phyloP scores from a whole-genome alignment of 1,140 invertebrate genomes.

The Trichonephila clavata region DNA sequence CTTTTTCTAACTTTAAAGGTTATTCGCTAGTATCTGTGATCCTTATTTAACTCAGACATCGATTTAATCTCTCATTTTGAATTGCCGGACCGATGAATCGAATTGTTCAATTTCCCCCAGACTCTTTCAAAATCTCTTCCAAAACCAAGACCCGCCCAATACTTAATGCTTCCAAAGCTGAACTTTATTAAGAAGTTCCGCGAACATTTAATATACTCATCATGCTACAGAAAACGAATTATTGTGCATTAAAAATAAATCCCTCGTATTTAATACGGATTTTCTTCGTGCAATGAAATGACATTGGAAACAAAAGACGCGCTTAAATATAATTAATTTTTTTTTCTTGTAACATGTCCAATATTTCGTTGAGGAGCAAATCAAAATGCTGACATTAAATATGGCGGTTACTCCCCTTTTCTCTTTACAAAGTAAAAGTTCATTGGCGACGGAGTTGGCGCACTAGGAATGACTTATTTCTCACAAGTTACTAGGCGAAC shows the following conservation, averaged over 20 bases:
- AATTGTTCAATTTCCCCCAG: too few relatives aligned
- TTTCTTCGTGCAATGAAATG: neutral
- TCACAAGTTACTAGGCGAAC: conserved; percentile 41
- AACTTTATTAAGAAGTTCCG: neutral
- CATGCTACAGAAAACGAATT: neutral
- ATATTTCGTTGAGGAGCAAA: neutral
- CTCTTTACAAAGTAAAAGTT: conserved; percentile 49
- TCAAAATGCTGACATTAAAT: conserved; percentile 29
- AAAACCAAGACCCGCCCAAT: too few relatives aligned
- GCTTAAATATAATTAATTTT: neutral
- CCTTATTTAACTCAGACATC: too few relatives aligned
- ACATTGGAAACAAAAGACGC: neutral
- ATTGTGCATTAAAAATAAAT: neutral
- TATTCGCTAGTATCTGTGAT: too few relatives aligned
- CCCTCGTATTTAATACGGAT: neutral
- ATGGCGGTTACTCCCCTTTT: conserved; percentile 43
- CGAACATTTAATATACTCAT: neutral
- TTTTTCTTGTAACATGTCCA: neutral
- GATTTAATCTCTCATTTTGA: too few relatives aligned
- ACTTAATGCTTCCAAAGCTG: neutral
- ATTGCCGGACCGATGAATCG: too few relatives aligned
- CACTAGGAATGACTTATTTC: neutral
- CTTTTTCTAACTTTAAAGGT: too few relatives aligned
- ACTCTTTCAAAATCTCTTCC: too few relatives aligned
- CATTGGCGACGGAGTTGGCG: conserved; percentile 56